Evolutionary conservation across 2,113 vertebrate species (phyloP).

Genomic region (Pipa parva): DNA sequence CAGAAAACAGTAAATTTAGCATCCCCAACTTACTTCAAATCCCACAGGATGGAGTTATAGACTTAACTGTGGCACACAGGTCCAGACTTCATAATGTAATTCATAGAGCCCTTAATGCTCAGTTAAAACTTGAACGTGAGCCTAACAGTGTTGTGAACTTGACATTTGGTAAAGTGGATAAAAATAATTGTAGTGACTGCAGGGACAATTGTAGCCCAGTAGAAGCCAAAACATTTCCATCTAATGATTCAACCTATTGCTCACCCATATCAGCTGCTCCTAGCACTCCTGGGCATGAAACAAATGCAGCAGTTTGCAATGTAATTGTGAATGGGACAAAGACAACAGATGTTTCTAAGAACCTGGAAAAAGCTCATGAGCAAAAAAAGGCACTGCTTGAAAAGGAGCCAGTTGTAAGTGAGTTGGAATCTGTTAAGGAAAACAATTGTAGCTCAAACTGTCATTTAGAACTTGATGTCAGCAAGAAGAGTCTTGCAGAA

Average conservation of each 20-base stretch:
- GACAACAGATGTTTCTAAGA: constrained; percentile 63
- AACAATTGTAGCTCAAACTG: constrained; percentile 85
- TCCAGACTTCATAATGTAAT: constrained; percentile 87
- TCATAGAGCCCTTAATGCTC: constrained; percentile 79
- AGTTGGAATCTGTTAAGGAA: constrained; percentile 93
- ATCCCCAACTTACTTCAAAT: constrained; percentile 64
- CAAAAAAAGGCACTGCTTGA: constrained; percentile 57
- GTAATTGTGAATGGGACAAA: constrained; percentile 93
- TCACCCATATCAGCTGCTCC: constrained; percentile 61
- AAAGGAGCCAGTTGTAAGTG: constrained; percentile 73
- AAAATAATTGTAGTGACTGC: constrained; percentile 66
- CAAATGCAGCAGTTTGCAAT: constrained; percentile 79
- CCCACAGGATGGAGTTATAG: constrained; percentile 87
- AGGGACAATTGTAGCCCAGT: constrained; percentile 70
- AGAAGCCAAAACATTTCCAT: constrained; percentile 64
- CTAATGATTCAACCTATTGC: constrained; percentile 61
- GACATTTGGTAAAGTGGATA: constrained; percentile 64
- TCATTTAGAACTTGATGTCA: constrained; percentile 75
- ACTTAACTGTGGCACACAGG: constrained; percentile 85
- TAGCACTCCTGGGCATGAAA: constrained; percentile 61
- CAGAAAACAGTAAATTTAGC: constrained; percentile 64
- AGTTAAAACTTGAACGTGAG: constrained; percentile 85
- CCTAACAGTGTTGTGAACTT: constrained; percentile 70
- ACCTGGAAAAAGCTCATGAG: constrained; percentile 55
- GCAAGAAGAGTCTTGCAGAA: constrained; percentile 73